These are phyloP conservation scores for Quiscalus mexicanus DNA, from an alignment of 2,113 vertebrate species.

Conservation along the genomic window DNA sequence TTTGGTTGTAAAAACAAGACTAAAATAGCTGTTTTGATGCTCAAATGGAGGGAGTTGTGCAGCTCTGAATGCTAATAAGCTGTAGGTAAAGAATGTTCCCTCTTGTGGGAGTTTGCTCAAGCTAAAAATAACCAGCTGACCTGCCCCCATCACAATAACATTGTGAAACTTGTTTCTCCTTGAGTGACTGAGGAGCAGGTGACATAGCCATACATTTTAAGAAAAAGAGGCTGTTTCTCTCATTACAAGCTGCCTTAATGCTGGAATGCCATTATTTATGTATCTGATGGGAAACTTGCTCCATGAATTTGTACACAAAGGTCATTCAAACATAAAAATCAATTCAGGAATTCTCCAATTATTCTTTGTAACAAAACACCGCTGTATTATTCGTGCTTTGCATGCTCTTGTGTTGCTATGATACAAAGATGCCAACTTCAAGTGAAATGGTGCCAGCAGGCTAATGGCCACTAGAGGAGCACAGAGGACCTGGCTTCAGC, in stretches of 20 bases:
- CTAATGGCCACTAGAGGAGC: not conserved
- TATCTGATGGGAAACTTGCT: not conserved
- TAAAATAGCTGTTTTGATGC: conserved; percentile 32
- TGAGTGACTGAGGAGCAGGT: conserved; percentile 8
- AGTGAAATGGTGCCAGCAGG: not conserved
- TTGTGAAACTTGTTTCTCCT: conserved; percentile 20
- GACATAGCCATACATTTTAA: not conserved
- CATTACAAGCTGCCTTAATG: not conserved
- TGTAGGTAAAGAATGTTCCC: conserved; percentile 50
- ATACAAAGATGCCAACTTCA: conserved; percentile 17
- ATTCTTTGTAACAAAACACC: not conserved
- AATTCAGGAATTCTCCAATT: not conserved
- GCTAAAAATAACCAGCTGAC: conserved; percentile 59
- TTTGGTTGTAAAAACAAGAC: conserved; percentile 18
- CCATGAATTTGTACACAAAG: not conserved
- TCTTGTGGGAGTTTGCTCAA: conserved; percentile 12
- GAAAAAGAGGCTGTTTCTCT: not conserved
- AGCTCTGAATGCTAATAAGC: conserved; percentile 55
- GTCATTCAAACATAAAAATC: not conserved
- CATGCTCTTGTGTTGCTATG: conserved; percentile 9
- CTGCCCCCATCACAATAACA: conserved; percentile 38
- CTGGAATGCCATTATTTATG: not conserved
- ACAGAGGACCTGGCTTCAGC: not conserved
- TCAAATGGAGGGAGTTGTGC: conserved; percentile 6
- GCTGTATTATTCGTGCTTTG: not conserved